Conservation (phyloP, 2,113 vertebrate species). For the Dicentrarchus labrax region DNA sequence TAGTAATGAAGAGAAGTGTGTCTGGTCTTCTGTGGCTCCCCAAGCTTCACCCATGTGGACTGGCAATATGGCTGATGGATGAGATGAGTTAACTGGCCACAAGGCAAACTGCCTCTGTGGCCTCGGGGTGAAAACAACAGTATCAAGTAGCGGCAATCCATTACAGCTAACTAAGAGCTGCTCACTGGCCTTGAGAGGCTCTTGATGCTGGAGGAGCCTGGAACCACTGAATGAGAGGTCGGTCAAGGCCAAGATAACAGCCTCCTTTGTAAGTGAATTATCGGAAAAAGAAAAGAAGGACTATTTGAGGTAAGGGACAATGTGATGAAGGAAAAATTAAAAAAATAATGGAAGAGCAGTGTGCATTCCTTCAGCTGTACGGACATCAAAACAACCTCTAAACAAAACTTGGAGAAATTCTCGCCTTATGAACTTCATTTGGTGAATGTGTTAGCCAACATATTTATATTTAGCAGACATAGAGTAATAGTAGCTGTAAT, state of each 20-base stretch:
- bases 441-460: not conserved
- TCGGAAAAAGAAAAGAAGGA: not conserved
- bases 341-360: not conserved
- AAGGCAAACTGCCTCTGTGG: slow-evolving; percentile 59
- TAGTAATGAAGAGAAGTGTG: slow-evolving; percentile 44
- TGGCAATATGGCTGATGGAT: slow-evolving; percentile 60
- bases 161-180: slow-evolving; percentile 58
- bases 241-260: not conserved
- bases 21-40: slow-evolving; percentile 30
- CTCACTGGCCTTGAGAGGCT: slow-evolving; percentile 33
- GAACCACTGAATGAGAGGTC: not conserved
- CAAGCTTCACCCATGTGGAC: slow-evolving; percentile 13
- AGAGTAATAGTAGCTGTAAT: not conserved
- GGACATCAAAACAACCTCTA: not conserved
- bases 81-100: slow-evolving; percentile 52
- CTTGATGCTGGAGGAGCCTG: not conserved
- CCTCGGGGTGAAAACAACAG: slow-evolving; percentile 53
- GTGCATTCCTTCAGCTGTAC: not conserved
- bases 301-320: not conserved
- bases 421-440: not conserved
- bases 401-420: not conserved
- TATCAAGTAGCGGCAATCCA: slow-evolving; percentile 43
- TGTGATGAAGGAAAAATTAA: not conserved
- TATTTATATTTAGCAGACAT: slow-evolving; percentile 4
- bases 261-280: slow-evolving; percentile 22